A percentile compares a stretch with the other conserved stretches of the same genome.
Evolutionary conservation across 2,113 vertebrate species (phyloP).

Genomic region (Cyprinodon brontotheroides): DNA sequence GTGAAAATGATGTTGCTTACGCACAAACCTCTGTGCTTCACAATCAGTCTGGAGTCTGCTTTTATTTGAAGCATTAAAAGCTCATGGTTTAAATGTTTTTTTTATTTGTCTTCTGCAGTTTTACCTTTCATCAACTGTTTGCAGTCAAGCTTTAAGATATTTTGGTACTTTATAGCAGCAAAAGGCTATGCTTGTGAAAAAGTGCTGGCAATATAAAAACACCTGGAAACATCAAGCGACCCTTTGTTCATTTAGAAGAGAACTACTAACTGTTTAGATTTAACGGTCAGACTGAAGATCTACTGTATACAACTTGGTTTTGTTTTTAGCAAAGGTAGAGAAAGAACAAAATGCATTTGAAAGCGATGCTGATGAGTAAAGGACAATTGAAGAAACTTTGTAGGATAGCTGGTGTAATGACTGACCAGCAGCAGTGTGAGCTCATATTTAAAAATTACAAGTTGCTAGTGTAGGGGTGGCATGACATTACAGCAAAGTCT

Average conservation of each 20-base stretch:
- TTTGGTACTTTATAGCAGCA: not conserved
- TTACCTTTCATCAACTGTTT: conserved; percentile 17
- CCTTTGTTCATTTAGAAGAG: conserved; percentile 5
- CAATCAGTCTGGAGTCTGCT: conserved; percentile 20
- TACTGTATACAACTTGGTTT: too few relatives aligned
- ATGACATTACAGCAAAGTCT: too few relatives aligned
- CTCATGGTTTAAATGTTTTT: not conserved
- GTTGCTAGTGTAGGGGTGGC: too few relatives aligned
- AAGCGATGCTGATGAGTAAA: too few relatives aligned
- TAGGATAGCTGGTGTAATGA: too few relatives aligned
- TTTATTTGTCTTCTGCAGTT: conserved; percentile 37
- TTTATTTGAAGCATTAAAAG: conserved; percentile 37
- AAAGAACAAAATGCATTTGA: too few relatives aligned
- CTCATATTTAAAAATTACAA: too few relatives aligned
- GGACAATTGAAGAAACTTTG: too few relatives aligned
- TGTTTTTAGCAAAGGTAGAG: too few relatives aligned
- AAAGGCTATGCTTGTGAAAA: not conserved
- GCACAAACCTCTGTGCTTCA: conserved; percentile 25
- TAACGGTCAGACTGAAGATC: conserved; percentile 3
- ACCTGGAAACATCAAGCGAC: conserved; percentile 16
- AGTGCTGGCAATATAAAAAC: conserved; percentile 4
- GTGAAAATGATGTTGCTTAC: conserved; percentile 21
- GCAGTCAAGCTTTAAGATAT: conserved; percentile 14
- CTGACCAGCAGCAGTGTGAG: too few relatives aligned
- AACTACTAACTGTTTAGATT: conserved; percentile 23